Evolutionary conservation across 2,888 invertebrate genomes (phyloP).

Genomic region (Ferrisia virgata): DNA sequence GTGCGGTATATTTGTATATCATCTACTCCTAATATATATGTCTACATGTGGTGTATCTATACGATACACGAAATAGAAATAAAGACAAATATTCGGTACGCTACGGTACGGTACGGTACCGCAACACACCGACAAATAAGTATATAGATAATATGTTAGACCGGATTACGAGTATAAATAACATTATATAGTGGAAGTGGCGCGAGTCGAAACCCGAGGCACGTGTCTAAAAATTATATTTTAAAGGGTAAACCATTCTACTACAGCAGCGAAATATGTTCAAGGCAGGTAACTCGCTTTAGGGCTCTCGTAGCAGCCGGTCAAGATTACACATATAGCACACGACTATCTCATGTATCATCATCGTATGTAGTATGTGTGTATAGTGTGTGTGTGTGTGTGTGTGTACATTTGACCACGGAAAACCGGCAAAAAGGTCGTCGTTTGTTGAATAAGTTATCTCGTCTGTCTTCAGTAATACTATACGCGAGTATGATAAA

Average conservation of each 20-base stretch:
- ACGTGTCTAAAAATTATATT: background rate
- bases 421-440: background rate
- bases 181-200: background rate
- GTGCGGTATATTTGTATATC: no score
- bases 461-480: background rate
- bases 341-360: background rate
- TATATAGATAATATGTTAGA: no score
- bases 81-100: background rate
- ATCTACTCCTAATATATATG: no score
- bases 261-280: background rate
- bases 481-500: background rate
- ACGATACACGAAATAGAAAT: background rate
- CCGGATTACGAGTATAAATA: background rate
- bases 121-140: no score
- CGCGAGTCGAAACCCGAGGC: background rate
- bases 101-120: background rate
- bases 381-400: no score
- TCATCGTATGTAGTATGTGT: no score
- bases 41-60: no score
- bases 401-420: slow-evolving; percentile 10
- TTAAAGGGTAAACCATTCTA: background rate
- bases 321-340: background rate
- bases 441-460: background rate
- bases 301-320: no score
- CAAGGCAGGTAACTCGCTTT: background rate